phyloP scores from a whole-genome alignment of 2,797 vertebrate species.

The Brotula barbata region DNA sequence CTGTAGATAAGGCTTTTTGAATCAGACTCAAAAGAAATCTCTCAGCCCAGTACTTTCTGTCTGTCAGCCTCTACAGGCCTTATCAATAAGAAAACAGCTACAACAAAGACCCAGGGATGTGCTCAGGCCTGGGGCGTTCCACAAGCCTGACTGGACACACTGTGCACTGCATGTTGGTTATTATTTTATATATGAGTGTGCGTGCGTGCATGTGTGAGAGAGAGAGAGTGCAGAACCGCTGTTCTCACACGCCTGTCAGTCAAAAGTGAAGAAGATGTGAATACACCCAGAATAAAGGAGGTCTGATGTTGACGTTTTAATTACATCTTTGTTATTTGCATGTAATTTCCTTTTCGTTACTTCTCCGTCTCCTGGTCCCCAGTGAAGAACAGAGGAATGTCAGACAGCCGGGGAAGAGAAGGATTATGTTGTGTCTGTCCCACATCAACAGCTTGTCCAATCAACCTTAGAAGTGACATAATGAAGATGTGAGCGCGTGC shows the following conservation, averaged over 20 bases:
- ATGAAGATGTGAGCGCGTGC: constrained; percentile 42
- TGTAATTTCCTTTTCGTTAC: constrained; percentile 21
- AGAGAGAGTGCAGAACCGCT: constrained; percentile 6
- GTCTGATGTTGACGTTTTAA: constrained; percentile 58
- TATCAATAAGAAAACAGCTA: constrained; percentile 57
- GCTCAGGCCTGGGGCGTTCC: constrained; percentile 34
- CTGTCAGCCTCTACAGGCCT: constrained; percentile 13
- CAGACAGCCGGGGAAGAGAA: constrained; percentile 30
- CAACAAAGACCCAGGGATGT: constrained; percentile 50
- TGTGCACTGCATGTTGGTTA: not conserved
- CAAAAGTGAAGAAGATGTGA: constrained; percentile 23
- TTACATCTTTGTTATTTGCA: constrained; percentile 54
- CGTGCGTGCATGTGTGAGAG: not conserved
- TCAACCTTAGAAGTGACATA: constrained; percentile 55
- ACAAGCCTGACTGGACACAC: constrained; percentile 23
- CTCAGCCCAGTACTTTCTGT: not conserved
- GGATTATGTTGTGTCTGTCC: constrained; percentile 35
- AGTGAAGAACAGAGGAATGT: constrained; percentile 49
- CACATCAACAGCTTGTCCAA: constrained; percentile 55
- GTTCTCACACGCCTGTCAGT: constrained; percentile 47
- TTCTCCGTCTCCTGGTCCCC: constrained; percentile 19
- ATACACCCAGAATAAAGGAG: not conserved
- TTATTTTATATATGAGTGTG: not conserved
- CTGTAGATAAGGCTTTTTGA: not conserved
- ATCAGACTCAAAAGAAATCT: constrained; percentile 10